These are phyloP conservation scores for Guaruba guarouba DNA, from an alignment of 2,113 vertebrate genomes.

Conservation along the genomic window DNA sequence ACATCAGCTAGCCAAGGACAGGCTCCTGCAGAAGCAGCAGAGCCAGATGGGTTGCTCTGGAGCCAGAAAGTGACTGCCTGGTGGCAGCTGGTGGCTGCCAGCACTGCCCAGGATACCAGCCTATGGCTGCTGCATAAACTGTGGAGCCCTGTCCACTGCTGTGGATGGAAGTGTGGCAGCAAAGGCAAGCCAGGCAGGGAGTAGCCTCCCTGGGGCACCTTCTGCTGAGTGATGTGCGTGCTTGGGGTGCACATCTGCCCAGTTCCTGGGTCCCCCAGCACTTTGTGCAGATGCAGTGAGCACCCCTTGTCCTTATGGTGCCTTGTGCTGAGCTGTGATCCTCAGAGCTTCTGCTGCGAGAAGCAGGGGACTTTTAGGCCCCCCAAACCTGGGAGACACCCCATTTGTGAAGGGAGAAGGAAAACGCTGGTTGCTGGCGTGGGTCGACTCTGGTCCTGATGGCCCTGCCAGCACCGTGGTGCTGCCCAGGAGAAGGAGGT, in stretches of 20 bases:
- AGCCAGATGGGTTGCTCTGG: background rate
- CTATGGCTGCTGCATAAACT: background rate
- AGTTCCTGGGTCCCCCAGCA: background rate
- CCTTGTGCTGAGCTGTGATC: background rate
- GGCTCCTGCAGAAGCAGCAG: background rate
- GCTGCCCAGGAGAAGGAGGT: background rate
- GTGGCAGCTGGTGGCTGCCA: background rate
- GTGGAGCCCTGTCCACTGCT: background rate
- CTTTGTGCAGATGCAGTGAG: background rate
- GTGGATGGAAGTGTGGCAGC: background rate
- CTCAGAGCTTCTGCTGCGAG: background rate
- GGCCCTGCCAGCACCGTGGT: accelerated
- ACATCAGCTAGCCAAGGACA: background rate
- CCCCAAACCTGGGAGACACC: background rate
- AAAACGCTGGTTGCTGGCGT: background rate
- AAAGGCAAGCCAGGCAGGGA: background rate
- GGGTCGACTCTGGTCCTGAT: background rate
- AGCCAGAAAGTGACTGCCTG: background rate
- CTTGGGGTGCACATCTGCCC: background rate
- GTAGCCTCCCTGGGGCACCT: background rate
- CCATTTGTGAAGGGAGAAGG: background rate
- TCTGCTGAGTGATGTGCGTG: background rate
- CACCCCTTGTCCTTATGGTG: background rate
- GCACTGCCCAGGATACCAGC: background rate
- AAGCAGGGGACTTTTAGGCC: background rate